A percentile compares a stretch with the other conserved stretches of the same genome.
These are phyloP conservation scores for Anolis carolinensis DNA, from an alignment of 2,113 vertebrate genomes.

Conservation along the genomic window DNA sequence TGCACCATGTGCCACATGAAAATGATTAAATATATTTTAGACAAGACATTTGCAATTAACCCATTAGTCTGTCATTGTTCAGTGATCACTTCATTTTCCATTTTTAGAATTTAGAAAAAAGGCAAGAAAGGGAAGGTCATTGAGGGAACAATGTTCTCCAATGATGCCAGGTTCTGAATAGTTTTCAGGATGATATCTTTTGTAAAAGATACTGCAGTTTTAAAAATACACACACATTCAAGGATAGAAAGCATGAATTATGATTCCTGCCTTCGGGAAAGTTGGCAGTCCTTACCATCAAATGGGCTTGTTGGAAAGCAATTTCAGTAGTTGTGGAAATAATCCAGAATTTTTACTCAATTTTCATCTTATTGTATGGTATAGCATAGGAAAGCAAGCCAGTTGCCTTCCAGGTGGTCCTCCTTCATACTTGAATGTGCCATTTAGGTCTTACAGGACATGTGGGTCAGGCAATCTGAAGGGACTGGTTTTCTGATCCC, in stretches of 20 bases:
- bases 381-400: not conserved
- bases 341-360: not conserved
- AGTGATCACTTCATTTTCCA: slow-evolving; percentile 5
- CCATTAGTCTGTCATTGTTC: slow-evolving; percentile 6
- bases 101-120: slow-evolving; percentile 1
- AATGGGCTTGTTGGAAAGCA: not conserved
- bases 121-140: not conserved
- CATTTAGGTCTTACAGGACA: no score
- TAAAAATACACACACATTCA: not conserved
- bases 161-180: not conserved
- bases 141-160: not conserved
- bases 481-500: no score
- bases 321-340: not conserved
- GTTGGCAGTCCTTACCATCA: not conserved
- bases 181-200: not conserved
- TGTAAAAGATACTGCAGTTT: not conserved
- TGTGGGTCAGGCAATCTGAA: no score
- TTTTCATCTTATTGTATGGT: not conserved
- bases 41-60: slow-evolving; percentile 14
- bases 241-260: not conserved
- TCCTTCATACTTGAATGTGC: no score
- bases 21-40: slow-evolving; percentile 16
- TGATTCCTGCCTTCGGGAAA: not conserved
- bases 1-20: slow-evolving; percentile 1
- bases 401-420: no score